A percentile compares a stretch with the other conserved stretches of the same genome.
These are phyloP conservation scores for Heteractis magnifica DNA, from an alignment of 92 coral and sea anemone genomes.

Conservation along the genomic window DNA sequence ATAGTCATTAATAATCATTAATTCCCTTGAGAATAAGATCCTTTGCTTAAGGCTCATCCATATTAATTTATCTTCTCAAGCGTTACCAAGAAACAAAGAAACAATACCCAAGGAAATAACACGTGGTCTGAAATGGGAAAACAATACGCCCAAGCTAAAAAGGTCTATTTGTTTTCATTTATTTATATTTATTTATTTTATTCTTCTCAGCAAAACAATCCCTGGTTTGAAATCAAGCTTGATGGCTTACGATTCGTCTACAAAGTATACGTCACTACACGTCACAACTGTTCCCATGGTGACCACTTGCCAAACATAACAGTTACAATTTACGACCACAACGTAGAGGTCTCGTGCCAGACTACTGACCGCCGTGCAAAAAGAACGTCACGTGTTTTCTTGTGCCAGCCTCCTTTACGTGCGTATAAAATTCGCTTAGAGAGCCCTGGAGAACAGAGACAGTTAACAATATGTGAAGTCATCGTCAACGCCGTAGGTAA, in stretches of 20 bases:
- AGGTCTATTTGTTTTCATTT: background rate
- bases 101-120: too few species aligned
- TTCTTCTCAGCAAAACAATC: background rate
- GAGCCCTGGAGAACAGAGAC: background rate
- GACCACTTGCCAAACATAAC: background rate
- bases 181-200: background rate
- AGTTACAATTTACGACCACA: background rate
- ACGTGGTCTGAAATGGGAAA: too few species aligned
- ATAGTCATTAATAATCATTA: too few species aligned
- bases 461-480: background rate
- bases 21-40: too few species aligned
- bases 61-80: too few species aligned
- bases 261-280: background rate
- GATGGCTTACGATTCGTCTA: background rate
- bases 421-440: conserved; percentile 1
- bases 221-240: conserved; percentile 1
- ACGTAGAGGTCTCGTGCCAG: background rate
- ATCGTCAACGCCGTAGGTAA: conserved; percentile 2
- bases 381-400: conserved; percentile 1
- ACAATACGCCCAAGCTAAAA: too few species aligned
- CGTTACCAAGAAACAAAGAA: too few species aligned
- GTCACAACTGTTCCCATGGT: background rate
- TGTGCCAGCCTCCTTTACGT: conserved; percentile 13
- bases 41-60: too few species aligned
- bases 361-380: conserved; percentile 3